These are phyloP conservation scores for Strix uralensis DNA, from an alignment of 2,113 vertebrate genomes.

Conservation along the genomic window DNA sequence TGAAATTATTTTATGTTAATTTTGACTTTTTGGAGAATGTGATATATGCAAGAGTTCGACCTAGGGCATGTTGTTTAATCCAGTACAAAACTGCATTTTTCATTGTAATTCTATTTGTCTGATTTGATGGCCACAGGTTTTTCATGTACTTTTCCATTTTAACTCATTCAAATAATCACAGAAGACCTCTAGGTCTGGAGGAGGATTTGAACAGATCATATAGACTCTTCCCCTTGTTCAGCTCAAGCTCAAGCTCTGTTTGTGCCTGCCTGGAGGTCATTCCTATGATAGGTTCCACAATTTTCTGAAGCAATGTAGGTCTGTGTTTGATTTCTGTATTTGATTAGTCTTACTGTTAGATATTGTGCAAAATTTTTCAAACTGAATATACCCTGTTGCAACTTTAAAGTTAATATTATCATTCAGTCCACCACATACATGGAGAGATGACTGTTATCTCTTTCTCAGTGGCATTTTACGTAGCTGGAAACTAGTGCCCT, in stretches of 20 bases:
- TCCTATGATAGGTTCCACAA: background rate
- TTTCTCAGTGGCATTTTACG: background rate
- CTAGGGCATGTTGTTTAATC: background rate
- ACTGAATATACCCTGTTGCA: background rate
- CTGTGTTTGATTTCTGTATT: background rate
- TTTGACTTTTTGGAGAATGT: background rate
- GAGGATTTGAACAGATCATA: background rate
- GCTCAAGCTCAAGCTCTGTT: fast-evolving
- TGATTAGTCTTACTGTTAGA: background rate
- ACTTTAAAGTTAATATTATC: background rate
- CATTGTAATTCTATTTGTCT: background rate
- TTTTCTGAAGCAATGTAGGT: background rate
- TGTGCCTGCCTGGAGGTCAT: background rate
- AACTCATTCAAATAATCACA: background rate
- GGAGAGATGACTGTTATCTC: background rate
- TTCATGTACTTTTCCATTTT: background rate
- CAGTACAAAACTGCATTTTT: background rate
- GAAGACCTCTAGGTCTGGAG: background rate
- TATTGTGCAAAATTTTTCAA: background rate
- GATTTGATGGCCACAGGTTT: background rate
- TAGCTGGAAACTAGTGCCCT: background rate
- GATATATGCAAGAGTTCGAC: background rate
- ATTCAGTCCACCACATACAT: background rate
- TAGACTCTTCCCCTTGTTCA: background rate
- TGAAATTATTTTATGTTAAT: background rate